A percentile compares a stretch with the other conserved stretches of the same genome.
Evolutionary conservation across 2,888 invertebrate species (phyloP).

Genomic region (Chaitophorus viminalis): DNA sequence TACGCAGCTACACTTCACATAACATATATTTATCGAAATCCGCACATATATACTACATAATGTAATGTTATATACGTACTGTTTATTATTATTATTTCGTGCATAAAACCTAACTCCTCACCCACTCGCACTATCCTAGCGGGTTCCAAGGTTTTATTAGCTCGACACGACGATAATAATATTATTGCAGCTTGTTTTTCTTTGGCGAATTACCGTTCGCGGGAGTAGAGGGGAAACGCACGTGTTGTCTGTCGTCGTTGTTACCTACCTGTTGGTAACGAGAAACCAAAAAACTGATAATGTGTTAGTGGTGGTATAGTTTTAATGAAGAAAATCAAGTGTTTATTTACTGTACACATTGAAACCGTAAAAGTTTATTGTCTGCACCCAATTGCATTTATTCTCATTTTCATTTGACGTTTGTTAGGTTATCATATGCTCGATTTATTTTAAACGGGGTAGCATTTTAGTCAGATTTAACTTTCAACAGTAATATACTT

Average conservation of each 20-base stretch:
- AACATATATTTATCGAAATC: neutral
- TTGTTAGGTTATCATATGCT: neutral
- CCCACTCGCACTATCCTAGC: neutral
- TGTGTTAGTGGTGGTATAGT: neutral
- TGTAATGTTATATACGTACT: neutral
- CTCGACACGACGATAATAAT: slow-evolving; percentile 14
- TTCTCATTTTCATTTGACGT: neutral
- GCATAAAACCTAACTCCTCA: neutral
- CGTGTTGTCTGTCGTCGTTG: slow-evolving; percentile 41
- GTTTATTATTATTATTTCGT: neutral
- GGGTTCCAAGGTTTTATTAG: slow-evolving; percentile 41
- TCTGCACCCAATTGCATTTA: slow-evolving; percentile 26
- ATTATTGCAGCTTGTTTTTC: slow-evolving; percentile 23
- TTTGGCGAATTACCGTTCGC: neutral
- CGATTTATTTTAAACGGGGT: neutral
- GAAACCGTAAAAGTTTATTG: slow-evolving; percentile 39
- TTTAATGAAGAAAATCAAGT: neutral
- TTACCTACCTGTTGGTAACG: slow-evolving; percentile 46
- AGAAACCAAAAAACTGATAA: slow-evolving; percentile 29
- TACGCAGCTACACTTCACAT: neutral
- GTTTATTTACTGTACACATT: neutral
- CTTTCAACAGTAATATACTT: neutral
- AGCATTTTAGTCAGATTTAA: slow-evolving; percentile 14
- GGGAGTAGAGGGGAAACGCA: slow-evolving; percentile 19
- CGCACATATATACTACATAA: neutral